These are phyloP conservation scores for Malurus leucopterus DNA, from an alignment of 2,797 vertebrate genomes.

Conservation along the genomic window DNA sequence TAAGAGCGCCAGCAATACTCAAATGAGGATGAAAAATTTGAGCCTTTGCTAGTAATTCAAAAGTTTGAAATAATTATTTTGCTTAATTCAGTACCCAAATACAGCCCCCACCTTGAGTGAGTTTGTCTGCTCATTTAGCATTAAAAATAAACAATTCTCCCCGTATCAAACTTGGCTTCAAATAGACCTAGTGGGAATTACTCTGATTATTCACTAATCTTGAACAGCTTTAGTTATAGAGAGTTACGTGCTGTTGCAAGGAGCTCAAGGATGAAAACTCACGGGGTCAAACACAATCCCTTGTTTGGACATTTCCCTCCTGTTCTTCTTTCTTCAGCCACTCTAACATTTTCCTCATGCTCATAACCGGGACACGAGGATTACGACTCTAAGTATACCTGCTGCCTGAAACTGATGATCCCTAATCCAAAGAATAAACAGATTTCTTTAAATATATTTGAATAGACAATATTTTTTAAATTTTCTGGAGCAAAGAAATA, in stretches of 20 bases:
- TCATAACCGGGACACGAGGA: neutral
- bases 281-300: rapidly evolving
- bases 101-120: rapidly evolving
- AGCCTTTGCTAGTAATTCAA: constrained; percentile 3
- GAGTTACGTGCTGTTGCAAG: neutral
- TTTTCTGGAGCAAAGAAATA: neutral
- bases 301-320: neutral
- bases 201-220: neutral
- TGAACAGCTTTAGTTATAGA: neutral
- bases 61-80: neutral
- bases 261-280: neutral
- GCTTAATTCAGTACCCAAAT: neutral
- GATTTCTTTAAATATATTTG: neutral
- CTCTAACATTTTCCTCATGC: neutral
- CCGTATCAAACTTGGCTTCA: neutral
- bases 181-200: neutral
- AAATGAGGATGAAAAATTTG: neutral
- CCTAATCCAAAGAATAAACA: neutral
- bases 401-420: neutral
- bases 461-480: neutral
- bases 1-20: neutral
- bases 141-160: neutral
- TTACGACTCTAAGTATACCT: neutral
- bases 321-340: neutral
- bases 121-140: neutral